A percentile compares a stretch with the other conserved stretches of the same genome.
phyloP scores from a whole-genome alignment of 2,797 vertebrate species.

The Danio tinwini region DNA sequence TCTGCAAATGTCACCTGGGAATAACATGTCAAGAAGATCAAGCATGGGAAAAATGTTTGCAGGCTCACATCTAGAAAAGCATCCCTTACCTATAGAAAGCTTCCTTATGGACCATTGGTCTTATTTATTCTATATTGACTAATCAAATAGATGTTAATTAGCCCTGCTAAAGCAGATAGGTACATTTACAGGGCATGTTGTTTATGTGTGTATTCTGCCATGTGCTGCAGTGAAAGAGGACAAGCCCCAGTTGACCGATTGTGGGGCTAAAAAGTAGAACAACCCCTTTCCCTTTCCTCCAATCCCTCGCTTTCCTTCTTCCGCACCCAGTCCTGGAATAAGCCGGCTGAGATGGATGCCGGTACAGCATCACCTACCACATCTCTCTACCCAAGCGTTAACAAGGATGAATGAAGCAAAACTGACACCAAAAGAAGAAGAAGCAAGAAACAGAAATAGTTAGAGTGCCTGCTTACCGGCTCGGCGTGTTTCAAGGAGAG shows the following conservation, averaged over 20 bases:
- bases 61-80: no score
- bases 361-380: conserved; percentile 47
- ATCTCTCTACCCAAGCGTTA: conserved; percentile 16
- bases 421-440: conserved; percentile 30
- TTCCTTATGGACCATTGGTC: not conserved
- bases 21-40: conserved; percentile 41
- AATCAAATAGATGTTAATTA: conserved; percentile 5
- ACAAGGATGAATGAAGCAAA: conserved; percentile 3
- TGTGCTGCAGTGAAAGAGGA: conserved; percentile 74
- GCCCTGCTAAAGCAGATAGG: conserved; percentile 45
- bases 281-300: conserved; percentile 42
- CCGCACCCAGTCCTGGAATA: conserved; percentile 31
- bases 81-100: not conserved
- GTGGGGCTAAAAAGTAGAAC: conserved; percentile 55
- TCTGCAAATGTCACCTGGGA: conserved; percentile 50
- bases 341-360: conserved; percentile 48
- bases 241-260: conserved; percentile 68
- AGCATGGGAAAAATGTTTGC: not conserved
- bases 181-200: conserved; percentile 41
- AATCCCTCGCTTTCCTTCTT: conserved; percentile 43
- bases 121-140: conserved; percentile 26
- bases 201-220: conserved; percentile 46
- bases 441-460: conserved; percentile 33
- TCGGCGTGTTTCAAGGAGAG: conserved; percentile 69
- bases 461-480: conserved; percentile 74